Evolutionary conservation across 92 coral and sea anemone species (phyloP).

Genomic region (Zoanthus solanderi): DNA sequence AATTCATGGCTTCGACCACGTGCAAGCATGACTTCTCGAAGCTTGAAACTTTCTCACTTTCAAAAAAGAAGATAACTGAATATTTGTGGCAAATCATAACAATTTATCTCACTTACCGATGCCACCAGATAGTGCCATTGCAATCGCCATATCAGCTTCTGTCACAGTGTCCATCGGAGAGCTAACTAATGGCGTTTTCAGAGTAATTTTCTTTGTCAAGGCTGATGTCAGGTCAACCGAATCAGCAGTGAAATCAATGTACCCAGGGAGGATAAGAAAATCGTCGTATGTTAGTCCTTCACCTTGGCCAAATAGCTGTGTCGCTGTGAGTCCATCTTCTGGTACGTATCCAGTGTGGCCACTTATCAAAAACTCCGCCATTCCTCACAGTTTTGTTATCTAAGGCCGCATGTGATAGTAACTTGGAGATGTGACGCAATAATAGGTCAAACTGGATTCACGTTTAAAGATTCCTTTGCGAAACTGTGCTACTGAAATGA

Average conservation of each 20-base stretch:
- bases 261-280: slow-evolving; percentile 93
- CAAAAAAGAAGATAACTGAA: neutral
- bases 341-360: slow-evolving; percentile 88
- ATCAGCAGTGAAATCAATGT: slow-evolving; percentile 91
- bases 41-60: neutral
- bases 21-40: neutral
- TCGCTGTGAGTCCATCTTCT: slow-evolving; percentile 88
- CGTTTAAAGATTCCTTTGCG: too few species aligned
- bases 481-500: neutral
- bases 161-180: slow-evolving; percentile 99
- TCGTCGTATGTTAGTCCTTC: slow-evolving; percentile 95
- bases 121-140: slow-evolving; percentile 89
- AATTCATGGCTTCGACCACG: neutral
- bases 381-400: neutral
- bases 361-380: slow-evolving; percentile 82
- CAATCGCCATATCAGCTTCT: slow-evolving; percentile 87
- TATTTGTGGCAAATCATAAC: neutral
- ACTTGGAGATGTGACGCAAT: neutral
- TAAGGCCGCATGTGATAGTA: neutral
- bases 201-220: slow-evolving; percentile 78
- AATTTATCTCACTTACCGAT: slow-evolving; percentile 66
- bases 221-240: slow-evolving; percentile 92
- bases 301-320: slow-evolving; percentile 73
- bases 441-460: neutral
- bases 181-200: slow-evolving; percentile 95